phyloP scores from a whole-genome alignment of 2,113 vertebrate genomes.

The Stigmatopora argus region DNA sequence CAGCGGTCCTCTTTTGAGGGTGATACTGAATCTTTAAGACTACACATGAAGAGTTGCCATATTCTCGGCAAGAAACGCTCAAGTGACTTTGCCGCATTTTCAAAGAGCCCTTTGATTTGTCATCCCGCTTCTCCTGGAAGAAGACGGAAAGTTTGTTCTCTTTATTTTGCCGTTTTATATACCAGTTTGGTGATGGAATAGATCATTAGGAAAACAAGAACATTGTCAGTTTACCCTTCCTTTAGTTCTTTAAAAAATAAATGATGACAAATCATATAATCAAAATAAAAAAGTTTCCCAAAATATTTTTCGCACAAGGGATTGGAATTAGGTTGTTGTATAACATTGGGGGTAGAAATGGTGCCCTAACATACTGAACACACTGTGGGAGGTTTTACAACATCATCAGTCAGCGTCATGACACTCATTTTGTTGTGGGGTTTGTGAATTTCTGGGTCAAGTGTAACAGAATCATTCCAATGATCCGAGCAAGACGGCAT shows the following conservation, averaged over 20 bases:
- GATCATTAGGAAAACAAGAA: background rate
- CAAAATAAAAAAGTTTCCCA: background rate
- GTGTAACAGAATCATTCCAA: slow-evolving; percentile 35
- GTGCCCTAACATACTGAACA: background rate
- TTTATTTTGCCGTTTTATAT: background rate
- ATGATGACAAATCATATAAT: too few relatives aligned
- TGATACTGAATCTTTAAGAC: slow-evolving; percentile 44
- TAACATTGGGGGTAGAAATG: too few relatives aligned
- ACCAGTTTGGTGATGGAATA: background rate
- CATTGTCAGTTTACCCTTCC: background rate
- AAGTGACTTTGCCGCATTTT: slow-evolving; percentile 17
- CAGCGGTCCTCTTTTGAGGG: slow-evolving; percentile 51
- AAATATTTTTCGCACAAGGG: background rate
- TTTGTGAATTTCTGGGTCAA: slow-evolving; percentile 45
- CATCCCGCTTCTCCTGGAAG: background rate
- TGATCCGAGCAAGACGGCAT: slow-evolving; percentile 47
- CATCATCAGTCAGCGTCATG: slow-evolving; percentile 14
- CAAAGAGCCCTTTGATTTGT: slow-evolving; percentile 5
- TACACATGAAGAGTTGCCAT: slow-evolving; percentile 43
- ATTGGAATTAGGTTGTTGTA: background rate
- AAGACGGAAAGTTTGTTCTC: background rate
- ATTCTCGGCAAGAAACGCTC: slow-evolving; percentile 22
- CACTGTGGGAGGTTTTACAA: slow-evolving; percentile 1
- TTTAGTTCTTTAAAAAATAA: background rate
- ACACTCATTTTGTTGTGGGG: slow-evolving; percentile 19